phyloP scores from a whole-genome alignment of 2,797 vertebrate species.

The Cyclopterus lumpus region DNA sequence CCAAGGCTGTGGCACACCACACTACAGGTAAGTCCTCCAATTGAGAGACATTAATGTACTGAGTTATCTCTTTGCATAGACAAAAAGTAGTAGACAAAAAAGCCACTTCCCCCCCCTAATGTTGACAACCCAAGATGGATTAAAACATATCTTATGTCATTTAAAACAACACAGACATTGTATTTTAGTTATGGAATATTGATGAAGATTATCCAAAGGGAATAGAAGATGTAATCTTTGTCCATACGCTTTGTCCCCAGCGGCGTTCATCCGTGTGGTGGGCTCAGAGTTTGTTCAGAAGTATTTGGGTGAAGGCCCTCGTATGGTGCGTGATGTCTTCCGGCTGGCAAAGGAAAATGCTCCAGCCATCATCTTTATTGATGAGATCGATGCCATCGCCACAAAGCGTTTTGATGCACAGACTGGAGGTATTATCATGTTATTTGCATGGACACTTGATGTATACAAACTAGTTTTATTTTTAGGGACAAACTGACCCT shows the following conservation, averaged over 20 bases:
- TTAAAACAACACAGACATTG: background rate
- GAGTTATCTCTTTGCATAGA: background rate
- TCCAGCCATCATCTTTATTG: constrained; percentile 97
- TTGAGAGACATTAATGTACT: background rate
- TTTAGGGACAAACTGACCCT: background rate
- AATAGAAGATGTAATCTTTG: background rate
- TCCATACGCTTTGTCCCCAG: constrained; percentile 69
- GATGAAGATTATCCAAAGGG: background rate
- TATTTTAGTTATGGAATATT: background rate
- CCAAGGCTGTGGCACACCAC: constrained; percentile 96
- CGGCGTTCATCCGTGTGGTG: constrained; percentile 95
- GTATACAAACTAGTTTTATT: background rate
- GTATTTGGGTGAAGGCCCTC: constrained; percentile 94
- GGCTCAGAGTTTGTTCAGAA: constrained; percentile 98
- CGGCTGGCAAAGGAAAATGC: constrained; percentile 97
- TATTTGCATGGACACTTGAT: background rate
- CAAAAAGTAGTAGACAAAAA: background rate
- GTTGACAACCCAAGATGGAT: background rate
- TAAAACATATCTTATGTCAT: background rate
- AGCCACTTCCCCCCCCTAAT: background rate
- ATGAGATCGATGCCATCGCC: constrained; percentile 96
- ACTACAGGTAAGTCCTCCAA: constrained; percentile 87
- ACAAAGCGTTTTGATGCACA: constrained; percentile 97
- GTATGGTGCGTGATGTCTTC: constrained; percentile 97
- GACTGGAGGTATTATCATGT: constrained; percentile 85